These are phyloP conservation scores for Bellardia pandia DNA, from an alignment of 2,888 invertebrate genomes.

Conservation along the genomic window DNA sequence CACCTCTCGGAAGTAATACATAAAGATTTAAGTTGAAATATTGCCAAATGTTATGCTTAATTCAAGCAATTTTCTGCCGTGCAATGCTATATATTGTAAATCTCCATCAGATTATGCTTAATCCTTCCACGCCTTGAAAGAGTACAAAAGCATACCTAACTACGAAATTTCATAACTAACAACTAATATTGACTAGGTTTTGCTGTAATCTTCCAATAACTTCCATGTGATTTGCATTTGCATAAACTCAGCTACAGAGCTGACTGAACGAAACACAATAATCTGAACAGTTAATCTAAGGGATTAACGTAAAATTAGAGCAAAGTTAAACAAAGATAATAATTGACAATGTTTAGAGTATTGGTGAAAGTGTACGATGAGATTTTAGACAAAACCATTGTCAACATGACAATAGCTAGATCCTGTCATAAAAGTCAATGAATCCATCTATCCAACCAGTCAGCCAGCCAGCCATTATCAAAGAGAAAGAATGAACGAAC, in stretches of 20 bases:
- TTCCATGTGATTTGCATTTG: not conserved
- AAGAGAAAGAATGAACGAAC: conserved; percentile 49
- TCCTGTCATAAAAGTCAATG: conserved; percentile 67
- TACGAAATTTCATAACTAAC: conserved; percentile 16
- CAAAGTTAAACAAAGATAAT: conserved; percentile 50
- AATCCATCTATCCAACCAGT: conserved; percentile 38
- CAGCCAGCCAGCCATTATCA: conserved; percentile 10
- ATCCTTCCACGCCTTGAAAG: conserved; percentile 42
- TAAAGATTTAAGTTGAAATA: conserved; percentile 38
- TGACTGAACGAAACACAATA: not conserved
- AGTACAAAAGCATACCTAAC: not conserved
- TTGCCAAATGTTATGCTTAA: conserved; percentile 55
- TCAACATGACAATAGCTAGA: conserved; percentile 43
- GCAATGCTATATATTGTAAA: conserved; percentile 30
- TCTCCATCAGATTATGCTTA: conserved; percentile 36
- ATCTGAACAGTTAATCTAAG: conserved; percentile 64
- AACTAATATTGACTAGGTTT: conserved; percentile 21
- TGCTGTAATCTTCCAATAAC: conserved; percentile 20
- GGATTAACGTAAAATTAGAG: conserved; percentile 69
- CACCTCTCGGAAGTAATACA: not conserved
- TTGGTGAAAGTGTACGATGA: not conserved
- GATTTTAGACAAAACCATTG: not conserved
- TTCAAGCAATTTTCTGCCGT: not conserved
- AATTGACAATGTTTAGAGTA: conserved; percentile 9
- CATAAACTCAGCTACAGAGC: not conserved